These are phyloP conservation scores for Enhydra lutris DNA, from an alignment of 2,113 vertebrate genomes.

Conservation along the genomic window DNA sequence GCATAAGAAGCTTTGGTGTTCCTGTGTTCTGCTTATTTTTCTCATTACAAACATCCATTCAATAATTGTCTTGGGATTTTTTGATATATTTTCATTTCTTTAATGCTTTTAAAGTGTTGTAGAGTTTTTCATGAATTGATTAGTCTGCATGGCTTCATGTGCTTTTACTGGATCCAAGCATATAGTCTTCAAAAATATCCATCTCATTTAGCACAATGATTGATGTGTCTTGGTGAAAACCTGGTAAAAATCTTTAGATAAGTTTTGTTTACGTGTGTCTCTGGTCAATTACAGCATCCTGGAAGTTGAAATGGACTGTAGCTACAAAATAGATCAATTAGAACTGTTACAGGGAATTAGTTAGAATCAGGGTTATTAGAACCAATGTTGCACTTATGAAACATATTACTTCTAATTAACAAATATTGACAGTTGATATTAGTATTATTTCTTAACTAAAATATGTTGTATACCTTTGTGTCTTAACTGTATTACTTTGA, in stretches of 20 bases:
- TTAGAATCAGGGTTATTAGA: background rate
- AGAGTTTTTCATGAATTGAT: background rate
- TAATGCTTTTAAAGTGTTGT: background rate
- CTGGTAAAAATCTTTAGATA: background rate
- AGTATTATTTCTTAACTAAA: conserved; percentile 18
- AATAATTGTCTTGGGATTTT: background rate
- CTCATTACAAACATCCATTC: background rate
- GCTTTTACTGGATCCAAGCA: background rate
- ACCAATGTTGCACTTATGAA: background rate
- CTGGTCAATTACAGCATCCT: background rate
- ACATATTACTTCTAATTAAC: background rate
- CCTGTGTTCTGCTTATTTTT: background rate
- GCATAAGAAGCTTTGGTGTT: background rate
- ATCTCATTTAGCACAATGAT: background rate
- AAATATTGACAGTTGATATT: background rate
- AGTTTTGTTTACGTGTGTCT: background rate
- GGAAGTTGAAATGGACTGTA: background rate
- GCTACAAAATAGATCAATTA: background rate
- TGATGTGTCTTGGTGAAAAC: background rate
- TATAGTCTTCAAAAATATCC: background rate
- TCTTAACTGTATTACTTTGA: background rate
- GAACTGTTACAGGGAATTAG: background rate
- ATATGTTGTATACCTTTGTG: background rate
- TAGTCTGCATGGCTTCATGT: background rate
- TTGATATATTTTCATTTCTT: background rate